Evolutionary conservation across 2,113 vertebrate genomes (phyloP).

Genomic region (Siniperca chuatsi): DNA sequence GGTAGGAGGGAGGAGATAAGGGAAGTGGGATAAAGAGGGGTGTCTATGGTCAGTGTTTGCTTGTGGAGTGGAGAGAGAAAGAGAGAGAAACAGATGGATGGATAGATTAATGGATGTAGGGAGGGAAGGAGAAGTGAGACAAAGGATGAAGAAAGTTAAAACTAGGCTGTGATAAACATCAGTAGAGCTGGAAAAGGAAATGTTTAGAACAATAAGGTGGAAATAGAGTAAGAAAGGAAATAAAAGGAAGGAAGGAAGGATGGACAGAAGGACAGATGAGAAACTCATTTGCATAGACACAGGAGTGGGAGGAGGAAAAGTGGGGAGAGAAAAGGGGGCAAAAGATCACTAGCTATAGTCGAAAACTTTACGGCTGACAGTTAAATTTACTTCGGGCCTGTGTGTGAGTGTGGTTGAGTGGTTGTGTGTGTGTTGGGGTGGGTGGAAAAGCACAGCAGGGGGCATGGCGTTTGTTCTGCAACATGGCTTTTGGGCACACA

Average conservation of each 20-base stretch:
- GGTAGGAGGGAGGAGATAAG: slow-evolving; percentile 40
- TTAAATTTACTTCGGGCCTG: slow-evolving; percentile 76
- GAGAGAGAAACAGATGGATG: background rate
- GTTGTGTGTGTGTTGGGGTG: slow-evolving; percentile 58
- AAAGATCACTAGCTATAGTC: slow-evolving; percentile 72
- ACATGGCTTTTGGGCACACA: slow-evolving; percentile 79
- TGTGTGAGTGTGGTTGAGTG: slow-evolving; percentile 52
- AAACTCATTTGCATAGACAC: slow-evolving; percentile 67
- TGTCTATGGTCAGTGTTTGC: slow-evolving; percentile 18
- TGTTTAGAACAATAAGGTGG: slow-evolving; percentile 15
- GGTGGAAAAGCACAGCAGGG: slow-evolving; percentile 74
- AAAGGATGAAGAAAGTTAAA: slow-evolving; percentile 13
- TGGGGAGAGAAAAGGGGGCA: slow-evolving; percentile 59
- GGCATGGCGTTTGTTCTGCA: slow-evolving; percentile 74
- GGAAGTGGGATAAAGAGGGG: background rate
- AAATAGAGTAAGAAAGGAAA: slow-evolving; percentile 23
- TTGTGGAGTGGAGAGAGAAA: background rate
- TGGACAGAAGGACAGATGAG: slow-evolving; percentile 40
- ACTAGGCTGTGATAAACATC: background rate
- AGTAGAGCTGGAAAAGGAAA: slow-evolving; percentile 3
- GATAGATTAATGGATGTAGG: background rate
- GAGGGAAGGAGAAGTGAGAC: background rate
- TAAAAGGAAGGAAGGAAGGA: slow-evolving; percentile 10
- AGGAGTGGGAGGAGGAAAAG: slow-evolving; percentile 57
- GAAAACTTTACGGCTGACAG: slow-evolving; percentile 83